These are phyloP conservation scores for Archivesica marissinica DNA, from an alignment of 1,140 invertebrate genomes.

Conservation along the genomic window DNA sequence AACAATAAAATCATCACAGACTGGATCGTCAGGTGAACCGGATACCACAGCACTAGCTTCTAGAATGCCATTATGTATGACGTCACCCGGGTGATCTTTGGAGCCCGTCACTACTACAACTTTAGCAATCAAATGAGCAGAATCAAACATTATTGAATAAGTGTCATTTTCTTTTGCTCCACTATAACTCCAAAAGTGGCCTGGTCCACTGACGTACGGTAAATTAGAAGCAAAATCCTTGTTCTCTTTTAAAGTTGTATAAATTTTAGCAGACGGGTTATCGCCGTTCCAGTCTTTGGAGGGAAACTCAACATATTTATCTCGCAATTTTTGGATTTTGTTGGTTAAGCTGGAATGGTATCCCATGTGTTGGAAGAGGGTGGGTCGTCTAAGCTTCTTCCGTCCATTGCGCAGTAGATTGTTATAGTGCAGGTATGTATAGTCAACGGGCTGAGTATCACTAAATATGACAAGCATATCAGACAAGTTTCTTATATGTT, in stretches of 20 bases:
- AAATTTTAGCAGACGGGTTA: too few species aligned
- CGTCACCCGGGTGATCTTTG: constrained; percentile 65
- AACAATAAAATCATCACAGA: constrained; percentile 69
- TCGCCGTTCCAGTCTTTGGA: constrained; percentile 66
- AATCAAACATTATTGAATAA: constrained; percentile 70
- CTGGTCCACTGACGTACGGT: constrained; percentile 64
- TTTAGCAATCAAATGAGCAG: constrained; percentile 64
- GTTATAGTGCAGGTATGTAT: constrained; percentile 80
- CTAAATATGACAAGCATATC: constrained; percentile 81
- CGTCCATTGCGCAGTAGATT: constrained; percentile 66
- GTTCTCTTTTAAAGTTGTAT: too few species aligned
- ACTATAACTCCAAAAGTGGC: constrained; percentile 72
- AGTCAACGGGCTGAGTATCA: constrained; percentile 82
- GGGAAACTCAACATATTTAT: constrained; percentile 69
- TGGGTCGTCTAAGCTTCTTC: constrained; percentile 71
- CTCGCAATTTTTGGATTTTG: constrained; percentile 98
- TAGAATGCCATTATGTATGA: constrained; percentile 62
- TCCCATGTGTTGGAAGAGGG: constrained; percentile 83
- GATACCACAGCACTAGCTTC: constrained; percentile 65
- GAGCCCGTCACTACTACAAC: constrained; percentile 71
- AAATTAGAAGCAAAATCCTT: constrained; percentile 65
- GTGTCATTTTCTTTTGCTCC: constrained; percentile 55
- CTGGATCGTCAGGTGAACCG: constrained; percentile 13
- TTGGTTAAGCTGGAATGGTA: constrained; percentile 87
- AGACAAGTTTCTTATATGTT: constrained; percentile 77